phyloP scores from a whole-genome alignment of 2,797 vertebrate genomes.

The Coranthus polyacanthus region DNA sequence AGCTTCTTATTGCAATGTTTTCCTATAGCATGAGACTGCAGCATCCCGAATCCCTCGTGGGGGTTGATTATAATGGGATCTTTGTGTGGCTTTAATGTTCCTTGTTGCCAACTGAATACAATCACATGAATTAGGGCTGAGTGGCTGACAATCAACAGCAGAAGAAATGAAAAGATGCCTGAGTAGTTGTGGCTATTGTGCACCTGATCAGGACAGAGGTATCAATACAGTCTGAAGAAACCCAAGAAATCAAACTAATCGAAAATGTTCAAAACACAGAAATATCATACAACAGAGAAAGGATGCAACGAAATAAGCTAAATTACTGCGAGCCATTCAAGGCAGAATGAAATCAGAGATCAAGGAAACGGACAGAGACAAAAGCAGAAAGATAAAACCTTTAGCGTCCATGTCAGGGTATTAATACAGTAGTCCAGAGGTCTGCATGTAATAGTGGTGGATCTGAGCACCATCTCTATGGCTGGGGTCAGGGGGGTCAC shows the following conservation, averaged over 20 bases:
- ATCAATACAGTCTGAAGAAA: constrained; percentile 71
- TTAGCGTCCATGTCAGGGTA: constrained; percentile 48
- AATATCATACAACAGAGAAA: constrained; percentile 68
- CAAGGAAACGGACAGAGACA: constrained; percentile 41
- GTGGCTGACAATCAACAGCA: constrained; percentile 79
- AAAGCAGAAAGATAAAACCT: constrained; percentile 59
- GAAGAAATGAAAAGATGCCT: constrained; percentile 79
- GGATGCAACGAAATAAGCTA: constrained; percentile 32
- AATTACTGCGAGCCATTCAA: constrained; percentile 47
- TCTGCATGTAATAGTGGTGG: constrained; percentile 76
- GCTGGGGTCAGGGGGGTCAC: constrained; percentile 71
- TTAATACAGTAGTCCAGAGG: constrained; percentile 76
- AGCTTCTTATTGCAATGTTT: constrained; percentile 68
- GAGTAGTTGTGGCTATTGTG: constrained; percentile 79
- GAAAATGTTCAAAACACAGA: constrained; percentile 63
- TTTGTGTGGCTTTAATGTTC: constrained; percentile 44
- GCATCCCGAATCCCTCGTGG: constrained; percentile 27
- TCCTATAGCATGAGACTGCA: constrained; percentile 46
- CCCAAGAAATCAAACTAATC: constrained; percentile 55
- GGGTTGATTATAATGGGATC: constrained; percentile 49
- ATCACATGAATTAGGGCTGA: constrained; percentile 73
- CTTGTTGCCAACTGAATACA: constrained; percentile 70
- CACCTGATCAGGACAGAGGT: constrained; percentile 78
- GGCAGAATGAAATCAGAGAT: constrained; percentile 34
- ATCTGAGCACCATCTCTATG: constrained; percentile 78